phyloP scores from a whole-genome alignment of 2,113 vertebrate species.

The Leptobrachium leishanense region DNA sequence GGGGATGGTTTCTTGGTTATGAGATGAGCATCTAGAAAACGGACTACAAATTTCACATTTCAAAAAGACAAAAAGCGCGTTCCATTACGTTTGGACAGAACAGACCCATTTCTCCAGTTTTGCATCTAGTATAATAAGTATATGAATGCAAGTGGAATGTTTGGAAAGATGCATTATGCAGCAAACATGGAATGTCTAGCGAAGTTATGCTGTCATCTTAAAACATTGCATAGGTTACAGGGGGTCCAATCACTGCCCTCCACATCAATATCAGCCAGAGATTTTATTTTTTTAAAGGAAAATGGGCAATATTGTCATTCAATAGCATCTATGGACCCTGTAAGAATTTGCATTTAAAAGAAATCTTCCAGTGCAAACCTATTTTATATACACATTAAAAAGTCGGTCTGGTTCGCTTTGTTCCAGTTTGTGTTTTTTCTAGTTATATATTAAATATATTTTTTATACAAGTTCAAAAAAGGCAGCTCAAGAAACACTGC shows the following conservation, averaged over 20 bases:
- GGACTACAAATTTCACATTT: not conserved
- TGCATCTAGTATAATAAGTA: not conserved
- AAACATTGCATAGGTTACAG: slow-evolving; percentile 10
- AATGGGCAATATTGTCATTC: not conserved
- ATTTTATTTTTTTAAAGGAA: not conserved
- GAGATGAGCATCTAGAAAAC: not conserved
- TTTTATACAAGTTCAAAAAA: not conserved
- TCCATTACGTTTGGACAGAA: not conserved
- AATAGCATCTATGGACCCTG: not conserved
- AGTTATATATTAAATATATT: not conserved
- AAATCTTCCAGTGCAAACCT: slow-evolving; percentile 23
- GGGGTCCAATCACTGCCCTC: not conserved
- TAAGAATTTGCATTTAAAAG: not conserved
- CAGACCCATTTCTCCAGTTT: not conserved
- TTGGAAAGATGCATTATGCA: slow-evolving; percentile 9
- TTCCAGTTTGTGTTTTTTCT: slow-evolving; percentile 1
- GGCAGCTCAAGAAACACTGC: not conserved
- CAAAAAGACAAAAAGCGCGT: too few species aligned
- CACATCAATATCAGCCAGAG: too few species aligned
- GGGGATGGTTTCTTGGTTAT: not conserved
- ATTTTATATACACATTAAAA: not conserved
- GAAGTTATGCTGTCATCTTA: not conserved
- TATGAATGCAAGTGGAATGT: not conserved
- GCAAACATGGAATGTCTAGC: slow-evolving; percentile 26
- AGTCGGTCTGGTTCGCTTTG: not conserved